These are phyloP conservation scores for Cavia porcellus DNA, from an alignment of 2,113 vertebrate species.

Conservation along the genomic window DNA sequence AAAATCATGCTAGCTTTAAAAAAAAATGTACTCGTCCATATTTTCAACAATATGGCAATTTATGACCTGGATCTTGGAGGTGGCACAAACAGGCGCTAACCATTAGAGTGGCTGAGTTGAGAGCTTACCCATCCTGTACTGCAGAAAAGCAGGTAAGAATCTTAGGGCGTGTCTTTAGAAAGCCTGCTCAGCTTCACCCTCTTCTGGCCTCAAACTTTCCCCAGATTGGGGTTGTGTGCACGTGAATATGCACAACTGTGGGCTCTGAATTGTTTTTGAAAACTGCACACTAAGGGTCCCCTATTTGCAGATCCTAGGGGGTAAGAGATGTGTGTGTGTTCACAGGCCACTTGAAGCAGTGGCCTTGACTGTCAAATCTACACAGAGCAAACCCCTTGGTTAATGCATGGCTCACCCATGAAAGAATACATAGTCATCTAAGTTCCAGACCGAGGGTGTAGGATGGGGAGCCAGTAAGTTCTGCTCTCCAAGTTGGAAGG, in stretches of 20 bases:
- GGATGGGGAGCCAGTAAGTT: not conserved
- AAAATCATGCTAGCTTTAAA: not conserved
- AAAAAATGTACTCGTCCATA: not conserved
- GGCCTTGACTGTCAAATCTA: not conserved
- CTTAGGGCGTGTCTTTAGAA: not conserved
- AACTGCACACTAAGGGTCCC: not conserved
- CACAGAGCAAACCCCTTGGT: not conserved
- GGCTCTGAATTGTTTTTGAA: not conserved
- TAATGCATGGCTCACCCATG: not conserved
- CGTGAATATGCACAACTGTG: not conserved
- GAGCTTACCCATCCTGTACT: not conserved
- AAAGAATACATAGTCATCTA: not conserved
- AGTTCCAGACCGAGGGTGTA: not conserved
- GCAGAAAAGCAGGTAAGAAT: not conserved
- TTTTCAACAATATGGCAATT: not conserved
- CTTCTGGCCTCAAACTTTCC: not conserved
- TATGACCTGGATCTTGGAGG: not conserved
- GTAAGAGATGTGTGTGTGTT: too few species aligned
- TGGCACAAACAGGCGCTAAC: not conserved
- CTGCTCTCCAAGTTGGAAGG: constrained; percentile 15
- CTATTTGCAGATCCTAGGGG: not conserved
- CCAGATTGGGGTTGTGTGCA: not conserved
- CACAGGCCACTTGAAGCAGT: not conserved
- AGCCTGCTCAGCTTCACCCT: not conserved
- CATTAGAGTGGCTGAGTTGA: not conserved